Evolutionary conservation across 1,140 invertebrate genomes (phyloP), one percentile per base, ranked within the genome.

Genomic region (Paracyclopina nana): DNA sequence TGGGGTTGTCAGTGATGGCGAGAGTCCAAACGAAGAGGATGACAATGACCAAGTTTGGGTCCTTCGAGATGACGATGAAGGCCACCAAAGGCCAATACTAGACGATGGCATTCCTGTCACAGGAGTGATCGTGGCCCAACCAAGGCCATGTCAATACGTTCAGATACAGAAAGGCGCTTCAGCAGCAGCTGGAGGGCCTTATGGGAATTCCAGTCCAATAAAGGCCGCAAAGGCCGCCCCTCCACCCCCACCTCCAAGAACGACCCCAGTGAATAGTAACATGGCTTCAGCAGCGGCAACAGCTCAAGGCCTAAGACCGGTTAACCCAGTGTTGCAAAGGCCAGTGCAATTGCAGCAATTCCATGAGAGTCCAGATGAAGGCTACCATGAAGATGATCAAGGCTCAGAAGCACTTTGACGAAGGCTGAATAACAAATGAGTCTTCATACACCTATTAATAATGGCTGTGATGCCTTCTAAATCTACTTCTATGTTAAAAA

Each of bases 311-410:
- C n/a, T n/a, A n/a, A n/a, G n/a, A n/a, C n/a, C n/a, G n/a, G n/a
- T n/a, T n/a, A n/a, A n/a, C n/a, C n/a, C n/a, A n/a, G n/a, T n/a
- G n/a, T n/a, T n/a, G n/a, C n/a, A n/a, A n/a, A n/a, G n/a, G n/a
- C n/a, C n/a, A n/a, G n/a, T n/a, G n/a, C n/a, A n/a, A n/a, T n/a
- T n/a, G n/a, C n/a, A n/a, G n/a, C 25, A 29, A 16, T 26, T 48
- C 12, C 25, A 29, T 31, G 45, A 48, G 30, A 48, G 45, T 31
- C 45, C 45, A 27, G 45, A 48, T 14, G 45, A 48, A 27, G 45
- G 45, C 16, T 48, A 48, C 22, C 45, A 48, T 22, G 45, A 48
- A 29, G 45, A 48, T 5, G 45, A 48, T 22, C 20, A 9, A 28
- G 45, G 45, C 27, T 28, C 24, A 28, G 45, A 48, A 12, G 27